phyloP scores from a whole-genome alignment of 35 echinoderm and acorn worm genomes.

The Chiridota heheva region DNA sequence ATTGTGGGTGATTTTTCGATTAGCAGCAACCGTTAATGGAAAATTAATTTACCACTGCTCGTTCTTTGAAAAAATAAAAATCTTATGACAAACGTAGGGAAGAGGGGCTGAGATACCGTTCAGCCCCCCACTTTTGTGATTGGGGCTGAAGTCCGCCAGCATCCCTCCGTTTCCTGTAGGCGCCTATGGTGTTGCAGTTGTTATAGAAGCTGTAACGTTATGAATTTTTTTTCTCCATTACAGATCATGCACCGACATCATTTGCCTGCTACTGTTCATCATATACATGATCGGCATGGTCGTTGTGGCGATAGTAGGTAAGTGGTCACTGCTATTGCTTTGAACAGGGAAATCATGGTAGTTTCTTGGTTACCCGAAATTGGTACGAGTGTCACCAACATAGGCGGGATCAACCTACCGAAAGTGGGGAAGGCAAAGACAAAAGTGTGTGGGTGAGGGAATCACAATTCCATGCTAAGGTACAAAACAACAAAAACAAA shows the following conservation, averaged over 20 bases:
- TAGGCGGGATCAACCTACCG: background rate
- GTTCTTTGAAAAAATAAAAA: no score
- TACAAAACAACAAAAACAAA: background rate
- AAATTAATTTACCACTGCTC: no score
- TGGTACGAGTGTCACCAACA: background rate
- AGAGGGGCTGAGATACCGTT: no score
- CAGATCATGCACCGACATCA: conserved; percentile 37
- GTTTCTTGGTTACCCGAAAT: background rate
- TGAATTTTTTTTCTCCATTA: background rate
- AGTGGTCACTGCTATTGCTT: background rate
- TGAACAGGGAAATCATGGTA: background rate
- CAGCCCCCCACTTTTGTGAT: no score
- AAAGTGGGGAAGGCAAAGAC: background rate
- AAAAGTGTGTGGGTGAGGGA: background rate
- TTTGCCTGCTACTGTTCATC: conserved; percentile 16
- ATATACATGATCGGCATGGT: conserved; percentile 9
- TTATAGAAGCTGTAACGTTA: no score
- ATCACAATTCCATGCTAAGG: background rate
- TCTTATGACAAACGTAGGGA: no score
- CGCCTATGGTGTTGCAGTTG: no score
- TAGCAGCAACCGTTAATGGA: no score
- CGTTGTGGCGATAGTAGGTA: conserved; percentile 15
- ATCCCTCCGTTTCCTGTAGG: no score
- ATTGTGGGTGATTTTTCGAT: no score
- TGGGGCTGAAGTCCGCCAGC: no score